Percentiles rank a stretch among this genome's conserved stretches.
Evolutionary conservation across 2,113 vertebrate genomes (phyloP).

Genomic region (Penelope pileata): DNA sequence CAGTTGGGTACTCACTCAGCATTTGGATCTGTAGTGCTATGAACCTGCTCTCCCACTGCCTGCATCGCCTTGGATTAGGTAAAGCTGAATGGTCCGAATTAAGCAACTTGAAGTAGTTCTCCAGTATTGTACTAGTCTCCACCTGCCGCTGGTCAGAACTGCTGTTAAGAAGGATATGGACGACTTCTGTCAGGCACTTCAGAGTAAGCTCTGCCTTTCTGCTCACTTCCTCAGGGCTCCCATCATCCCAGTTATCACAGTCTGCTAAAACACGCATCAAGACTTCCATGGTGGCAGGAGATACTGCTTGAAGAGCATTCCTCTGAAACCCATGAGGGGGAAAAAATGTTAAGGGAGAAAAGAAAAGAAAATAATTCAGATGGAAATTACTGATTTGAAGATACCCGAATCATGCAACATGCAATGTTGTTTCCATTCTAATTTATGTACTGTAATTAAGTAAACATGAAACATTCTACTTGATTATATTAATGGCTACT

Average conservation of each 20-base stretch:
- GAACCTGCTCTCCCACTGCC: constrained; percentile 91
- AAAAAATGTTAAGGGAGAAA: background rate
- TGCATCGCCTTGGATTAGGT: constrained; percentile 77
- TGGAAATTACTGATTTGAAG: background rate
- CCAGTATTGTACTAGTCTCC: constrained; percentile 91
- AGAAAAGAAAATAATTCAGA: background rate
- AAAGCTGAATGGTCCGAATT: constrained; percentile 92
- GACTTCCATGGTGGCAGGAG: constrained; percentile 98
- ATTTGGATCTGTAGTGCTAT: constrained; percentile 94
- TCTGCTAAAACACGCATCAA: constrained; percentile 92
- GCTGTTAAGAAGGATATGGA: constrained; percentile 91
- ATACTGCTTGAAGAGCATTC: constrained; percentile 94
- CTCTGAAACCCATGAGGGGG: constrained; percentile 76
- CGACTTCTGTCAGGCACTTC: constrained; percentile 93
- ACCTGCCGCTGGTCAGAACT: constrained; percentile 98
- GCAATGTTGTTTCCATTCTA: background rate
- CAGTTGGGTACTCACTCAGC: constrained; percentile 84
- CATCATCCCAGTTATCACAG: constrained; percentile 84
- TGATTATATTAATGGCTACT: background rate
- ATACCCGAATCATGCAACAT: background rate
- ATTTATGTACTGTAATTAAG: background rate
- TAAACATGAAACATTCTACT: background rate
- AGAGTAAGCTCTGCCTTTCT: constrained; percentile 90
- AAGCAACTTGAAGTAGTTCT: constrained; percentile 97
- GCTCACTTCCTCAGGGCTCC: constrained; percentile 86